These are phyloP conservation scores for Pocillopora meandrina DNA, from an alignment of 92 coral and sea anemone species.

Conservation along the genomic window DNA sequence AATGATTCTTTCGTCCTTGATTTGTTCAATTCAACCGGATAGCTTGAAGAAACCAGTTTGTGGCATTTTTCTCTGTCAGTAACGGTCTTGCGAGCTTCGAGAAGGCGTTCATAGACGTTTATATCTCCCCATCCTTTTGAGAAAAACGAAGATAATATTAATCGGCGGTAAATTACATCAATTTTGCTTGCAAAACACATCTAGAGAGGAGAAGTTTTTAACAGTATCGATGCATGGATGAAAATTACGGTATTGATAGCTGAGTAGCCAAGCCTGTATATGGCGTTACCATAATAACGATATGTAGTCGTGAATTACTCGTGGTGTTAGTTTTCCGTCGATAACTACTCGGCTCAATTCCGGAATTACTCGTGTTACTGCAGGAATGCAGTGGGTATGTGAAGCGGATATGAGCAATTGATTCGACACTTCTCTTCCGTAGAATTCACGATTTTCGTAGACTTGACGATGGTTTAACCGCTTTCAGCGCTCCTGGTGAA, in stretches of 20 bases:
- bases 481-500: constrained; percentile 17
- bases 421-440: constrained; percentile 17
- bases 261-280: constrained; percentile 49
- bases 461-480: constrained; percentile 12
- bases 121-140: constrained; percentile 93
- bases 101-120: constrained; percentile 63
- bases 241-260: neutral
- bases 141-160: constrained; percentile 83
- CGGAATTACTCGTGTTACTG: constrained; percentile 8
- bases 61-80: constrained; percentile 53
- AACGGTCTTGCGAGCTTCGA: constrained; percentile 71
- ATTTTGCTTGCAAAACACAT: constrained; percentile 73
- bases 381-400: constrained; percentile 41
- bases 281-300: constrained; percentile 5
- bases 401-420: constrained; percentile 37
- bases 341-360: neutral
- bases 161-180: constrained; percentile 84
- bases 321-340: neutral
- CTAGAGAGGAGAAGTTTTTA: constrained; percentile 19
- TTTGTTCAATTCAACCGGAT: constrained; percentile 78
- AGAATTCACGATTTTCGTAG: constrained; percentile 1
- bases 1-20: constrained; percentile 76
- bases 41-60: constrained; percentile 54
- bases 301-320: neutral
- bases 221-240: neutral